phyloP scores from a whole-genome alignment of 2,113 vertebrate genomes.

The Calidris pugnax region DNA sequence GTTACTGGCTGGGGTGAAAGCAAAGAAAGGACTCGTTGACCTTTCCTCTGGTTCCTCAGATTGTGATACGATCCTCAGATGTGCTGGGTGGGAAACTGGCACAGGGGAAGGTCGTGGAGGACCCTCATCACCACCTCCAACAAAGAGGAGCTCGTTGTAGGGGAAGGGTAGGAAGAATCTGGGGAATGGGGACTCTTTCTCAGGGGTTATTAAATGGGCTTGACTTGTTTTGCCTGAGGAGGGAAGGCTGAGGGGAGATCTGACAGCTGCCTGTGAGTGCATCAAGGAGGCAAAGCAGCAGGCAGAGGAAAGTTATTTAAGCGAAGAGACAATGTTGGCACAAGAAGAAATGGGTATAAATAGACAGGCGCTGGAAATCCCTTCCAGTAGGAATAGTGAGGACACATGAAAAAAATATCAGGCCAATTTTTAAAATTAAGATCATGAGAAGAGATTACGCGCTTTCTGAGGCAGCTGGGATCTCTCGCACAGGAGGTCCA shows the following conservation, averaged over 20 bases:
- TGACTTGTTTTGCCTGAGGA: conserved; percentile 34
- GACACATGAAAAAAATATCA: conserved; percentile 35
- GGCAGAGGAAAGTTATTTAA: conserved; percentile 66
- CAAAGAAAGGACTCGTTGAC: neutral
- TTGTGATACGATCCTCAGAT: fast-evolving
- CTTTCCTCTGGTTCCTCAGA: neutral
- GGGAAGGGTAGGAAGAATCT: neutral
- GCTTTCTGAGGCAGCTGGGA: neutral
- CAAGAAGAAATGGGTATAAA: conserved; percentile 63
- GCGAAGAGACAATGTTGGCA: conserved; percentile 64
- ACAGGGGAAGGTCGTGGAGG: neutral
- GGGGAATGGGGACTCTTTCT: neutral
- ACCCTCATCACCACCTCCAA: neutral
- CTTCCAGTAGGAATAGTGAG: conserved; percentile 65
- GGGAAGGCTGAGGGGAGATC: conserved; percentile 21
- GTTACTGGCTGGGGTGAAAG: neutral
- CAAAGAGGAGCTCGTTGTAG: neutral
- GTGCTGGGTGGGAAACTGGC: neutral
- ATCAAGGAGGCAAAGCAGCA: conserved; percentile 67
- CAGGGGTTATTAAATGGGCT: neutral
- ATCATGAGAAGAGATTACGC: conserved; percentile 1
- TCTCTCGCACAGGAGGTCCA: neutral
- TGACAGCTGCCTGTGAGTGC: conserved; percentile 32
- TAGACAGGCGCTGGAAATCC: conserved; percentile 58
- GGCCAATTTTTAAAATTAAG: conserved; percentile 28